Conservation (phyloP, 2,888 invertebrate species). For the Leptogaster cylindrica region DNA sequence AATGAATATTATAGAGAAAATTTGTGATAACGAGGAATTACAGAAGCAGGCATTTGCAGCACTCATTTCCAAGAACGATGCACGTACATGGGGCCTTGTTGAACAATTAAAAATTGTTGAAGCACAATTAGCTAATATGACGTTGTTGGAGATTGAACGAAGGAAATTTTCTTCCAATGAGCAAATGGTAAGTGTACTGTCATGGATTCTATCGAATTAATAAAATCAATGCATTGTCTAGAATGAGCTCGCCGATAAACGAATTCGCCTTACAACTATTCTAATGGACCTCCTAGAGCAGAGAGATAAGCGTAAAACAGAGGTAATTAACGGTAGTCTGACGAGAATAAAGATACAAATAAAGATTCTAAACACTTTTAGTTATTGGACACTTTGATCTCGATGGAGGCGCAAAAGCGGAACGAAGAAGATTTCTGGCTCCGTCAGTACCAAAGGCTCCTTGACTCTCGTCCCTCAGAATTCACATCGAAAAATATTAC, state of each 20-base stretch:
- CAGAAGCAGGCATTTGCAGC: slow-evolving; percentile 77
- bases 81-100: slow-evolving; percentile 76
- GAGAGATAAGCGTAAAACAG: slow-evolving; percentile 67
- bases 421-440: slow-evolving; percentile 73
- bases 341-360: not conserved
- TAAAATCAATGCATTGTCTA: slow-evolving; percentile 52
- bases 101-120: slow-evolving; percentile 78
- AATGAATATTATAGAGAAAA: slow-evolving; percentile 66
- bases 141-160: slow-evolving; percentile 75
- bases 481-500: slow-evolving; percentile 68
- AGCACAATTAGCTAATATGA: slow-evolving; percentile 73
- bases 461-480: slow-evolving; percentile 76
- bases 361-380: slow-evolving; percentile 61
- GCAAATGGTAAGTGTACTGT: slow-evolving; percentile 65
- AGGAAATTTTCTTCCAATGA: slow-evolving; percentile 71
- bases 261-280: slow-evolving; percentile 71
- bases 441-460: slow-evolving; percentile 80
- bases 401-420: slow-evolving; percentile 71
- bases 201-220: not conserved
- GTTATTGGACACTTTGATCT: slow-evolving; percentile 71
- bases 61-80: slow-evolving; percentile 74
- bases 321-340: too few species aligned
- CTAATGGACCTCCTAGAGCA: slow-evolving; percentile 73
- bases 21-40: slow-evolving; percentile 72
- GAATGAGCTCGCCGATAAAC: slow-evolving; percentile 73